Base-by-base conservation (phyloP, 2,113 vertebrate genomes). In the Rhynchopsitta pachyrhyncha region DNA sequence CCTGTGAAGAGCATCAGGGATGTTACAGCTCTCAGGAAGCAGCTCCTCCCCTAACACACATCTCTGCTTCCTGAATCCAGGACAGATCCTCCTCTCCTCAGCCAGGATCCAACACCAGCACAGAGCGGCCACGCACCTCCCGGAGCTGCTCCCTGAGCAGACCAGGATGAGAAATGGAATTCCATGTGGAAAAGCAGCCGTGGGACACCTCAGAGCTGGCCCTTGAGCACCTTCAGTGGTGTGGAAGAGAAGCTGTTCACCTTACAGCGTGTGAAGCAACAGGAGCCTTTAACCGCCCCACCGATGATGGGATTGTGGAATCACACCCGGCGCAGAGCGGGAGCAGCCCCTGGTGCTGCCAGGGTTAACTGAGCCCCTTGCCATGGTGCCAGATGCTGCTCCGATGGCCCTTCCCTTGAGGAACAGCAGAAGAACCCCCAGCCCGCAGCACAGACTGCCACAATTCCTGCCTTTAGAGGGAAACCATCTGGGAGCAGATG, bases 251-350 rank as follows among this genome's bases (percentile, higher is more conserved):
- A 33, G 47, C 20, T 42, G 33, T 18, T 41, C 9, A 44, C 50
- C 39, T 11, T 2, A 19, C 33, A 64, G 62, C 67, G 8, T 0
- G 5, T 20, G 11, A 17, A 86, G 41, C 3, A 24, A 33, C 8
- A 37, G 33, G 49, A 46, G 37, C 13, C 37, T 11, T 33, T 7
- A 27, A n/a, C 59, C n/a, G 4, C 37, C 10, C 2, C 22, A 4
- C 17, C 10, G 18, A 15, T 2, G 6, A 33, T 28, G 11, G 19
- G 73, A 20, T 2, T 17, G 59, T 13, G 0, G 11, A 7, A 20
- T 3, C 77, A 15, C 3, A 7, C 3, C n/a, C 0, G 4, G 22
- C 5, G 10, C 1, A 31, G 53, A 33, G 39, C 31, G 1, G 17
- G 52, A 27, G 35, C 59, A 39, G 59, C 33, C 20, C 4, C 8